Conservation (phyloP, 2,888 invertebrate genomes). For the Octonoba sinensis region DNA sequence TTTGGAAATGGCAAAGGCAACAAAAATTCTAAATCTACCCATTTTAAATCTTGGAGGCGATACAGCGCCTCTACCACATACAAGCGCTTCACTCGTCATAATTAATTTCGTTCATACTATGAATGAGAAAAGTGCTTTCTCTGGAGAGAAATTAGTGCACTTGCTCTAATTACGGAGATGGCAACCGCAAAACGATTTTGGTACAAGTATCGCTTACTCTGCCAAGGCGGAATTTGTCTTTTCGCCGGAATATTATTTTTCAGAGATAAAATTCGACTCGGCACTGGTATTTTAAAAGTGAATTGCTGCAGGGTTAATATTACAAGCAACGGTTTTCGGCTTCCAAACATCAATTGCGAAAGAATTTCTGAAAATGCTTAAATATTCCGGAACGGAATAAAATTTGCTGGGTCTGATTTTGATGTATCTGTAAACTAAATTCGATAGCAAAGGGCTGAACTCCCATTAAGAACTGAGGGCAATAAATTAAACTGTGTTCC, state of each 20-base stretch:
- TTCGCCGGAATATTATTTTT: background rate
- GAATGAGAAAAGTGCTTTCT: conserved; percentile 16
- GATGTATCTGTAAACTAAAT: too few relatives aligned
- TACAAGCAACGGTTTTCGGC: too few relatives aligned
- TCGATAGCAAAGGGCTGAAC: too few relatives aligned
- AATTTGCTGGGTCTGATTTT: too few relatives aligned
- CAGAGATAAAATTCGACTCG: background rate
- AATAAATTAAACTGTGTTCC: too few relatives aligned
- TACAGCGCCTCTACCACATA: conserved; percentile 16
- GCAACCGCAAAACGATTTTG: conserved; percentile 37
- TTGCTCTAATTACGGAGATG: conserved; percentile 44
- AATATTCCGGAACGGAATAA: too few relatives aligned
- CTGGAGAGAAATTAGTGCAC: conserved; percentile 47
- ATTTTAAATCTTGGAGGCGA: conserved; percentile 19
- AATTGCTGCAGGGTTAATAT: too few relatives aligned
- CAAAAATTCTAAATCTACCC: background rate
- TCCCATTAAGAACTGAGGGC: too few relatives aligned
- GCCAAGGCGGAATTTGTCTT: background rate
- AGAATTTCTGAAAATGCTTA: too few relatives aligned
- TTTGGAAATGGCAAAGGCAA: too few relatives aligned
- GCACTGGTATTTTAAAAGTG: too few relatives aligned
- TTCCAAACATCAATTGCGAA: too few relatives aligned
- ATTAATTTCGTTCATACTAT: conserved; percentile 42
- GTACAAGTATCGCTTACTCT: conserved; percentile 24
- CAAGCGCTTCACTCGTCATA: conserved; percentile 25